Base-by-base conservation (phyloP, 2,888 invertebrate species). In the Allygus modestus region DNA sequence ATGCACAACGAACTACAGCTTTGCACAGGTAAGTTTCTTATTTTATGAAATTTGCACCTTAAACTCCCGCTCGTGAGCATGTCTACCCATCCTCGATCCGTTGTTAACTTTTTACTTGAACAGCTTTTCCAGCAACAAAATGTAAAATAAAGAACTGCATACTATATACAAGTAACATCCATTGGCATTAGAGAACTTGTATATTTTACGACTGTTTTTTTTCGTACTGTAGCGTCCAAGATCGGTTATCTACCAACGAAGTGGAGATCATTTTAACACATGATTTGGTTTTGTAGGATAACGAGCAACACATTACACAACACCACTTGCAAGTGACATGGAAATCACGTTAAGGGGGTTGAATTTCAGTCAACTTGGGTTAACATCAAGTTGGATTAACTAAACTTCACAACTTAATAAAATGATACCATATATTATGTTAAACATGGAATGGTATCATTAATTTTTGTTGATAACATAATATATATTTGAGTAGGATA, bases 1-100 rank as follows among this genome's bases (percentile, higher is more conserved):
- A 88, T 87, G 87, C 88, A 58, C 88, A 88, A 85, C 86, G 89
- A 82, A 87, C 88, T 81, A 85, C 89, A 83, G 87, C 88, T 84
- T 87, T 89, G 81, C 89, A 89, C 86, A 88, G 89, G 89, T 89
- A 86, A 86, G 88, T 75, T 23, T 41, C 23, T 1, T 37, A 54
- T 54, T 23, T 23, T 1, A 54, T 54, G 1, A 23, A 54, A 54
- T 54, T 54, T 20, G 11, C 7, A 54, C 12, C 41, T 23, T 9
- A 7, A 46, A 37, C 37, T n/a, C n/a, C 37, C 9, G 37, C 4
- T 37, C 37, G 5, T 37, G 9, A 37, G n/a, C 9, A 37, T 37
- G 9, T 37, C 9, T 37, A 4, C 37, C 37, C 37, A 37, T 9
- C 37, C 9, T 37, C 37, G 4, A 4, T 37, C 37, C 5, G 9